Evolutionary conservation across 2,797 vertebrate species (phyloP).

Genomic region (Crypturellus tataupa): DNA sequence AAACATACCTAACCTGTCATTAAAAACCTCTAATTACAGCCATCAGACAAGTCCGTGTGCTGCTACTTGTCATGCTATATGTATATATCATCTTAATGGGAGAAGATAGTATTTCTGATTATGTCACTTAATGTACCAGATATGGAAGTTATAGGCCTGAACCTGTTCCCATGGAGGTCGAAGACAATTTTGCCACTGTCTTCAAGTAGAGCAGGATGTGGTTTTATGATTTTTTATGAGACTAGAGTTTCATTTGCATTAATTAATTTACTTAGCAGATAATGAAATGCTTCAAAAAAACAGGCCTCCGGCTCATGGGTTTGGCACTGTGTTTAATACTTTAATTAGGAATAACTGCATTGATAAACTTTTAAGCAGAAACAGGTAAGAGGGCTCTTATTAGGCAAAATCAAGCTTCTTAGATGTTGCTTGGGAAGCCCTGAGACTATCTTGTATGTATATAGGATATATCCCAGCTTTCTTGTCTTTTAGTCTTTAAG

Average conservation of each 20-base stretch:
- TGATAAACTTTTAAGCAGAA: slow-evolving; percentile 57
- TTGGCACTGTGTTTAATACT: slow-evolving; percentile 43
- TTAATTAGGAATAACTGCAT: slow-evolving; percentile 54
- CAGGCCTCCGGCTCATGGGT: slow-evolving; percentile 37
- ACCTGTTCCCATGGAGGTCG: slow-evolving; percentile 66
- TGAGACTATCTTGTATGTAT: neutral
- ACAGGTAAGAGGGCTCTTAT: neutral
- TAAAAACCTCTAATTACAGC: slow-evolving; percentile 70
- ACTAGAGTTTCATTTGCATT: slow-evolving; percentile 64
- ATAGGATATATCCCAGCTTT: neutral
- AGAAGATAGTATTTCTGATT: slow-evolving; percentile 69
- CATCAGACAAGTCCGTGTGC: slow-evolving; percentile 36
- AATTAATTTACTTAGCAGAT: slow-evolving; percentile 72
- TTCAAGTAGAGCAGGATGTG: slow-evolving; percentile 57
- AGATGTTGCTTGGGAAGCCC: neutral
- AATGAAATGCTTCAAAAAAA: slow-evolving; percentile 61
- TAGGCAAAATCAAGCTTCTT: slow-evolving; percentile 16
- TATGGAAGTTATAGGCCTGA: slow-evolving; percentile 66
- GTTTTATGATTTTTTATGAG: slow-evolving; percentile 39
- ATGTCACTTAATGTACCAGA: slow-evolving; percentile 43
- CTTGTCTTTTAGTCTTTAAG: neutral
- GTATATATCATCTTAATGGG: slow-evolving; percentile 59
- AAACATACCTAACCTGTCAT: slow-evolving; percentile 67
- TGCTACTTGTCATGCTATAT: slow-evolving; percentile 46
- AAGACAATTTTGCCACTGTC: slow-evolving; percentile 59